Conservation (phyloP, 2,888 invertebrate species). For the Mycalesis mineus region DNA sequence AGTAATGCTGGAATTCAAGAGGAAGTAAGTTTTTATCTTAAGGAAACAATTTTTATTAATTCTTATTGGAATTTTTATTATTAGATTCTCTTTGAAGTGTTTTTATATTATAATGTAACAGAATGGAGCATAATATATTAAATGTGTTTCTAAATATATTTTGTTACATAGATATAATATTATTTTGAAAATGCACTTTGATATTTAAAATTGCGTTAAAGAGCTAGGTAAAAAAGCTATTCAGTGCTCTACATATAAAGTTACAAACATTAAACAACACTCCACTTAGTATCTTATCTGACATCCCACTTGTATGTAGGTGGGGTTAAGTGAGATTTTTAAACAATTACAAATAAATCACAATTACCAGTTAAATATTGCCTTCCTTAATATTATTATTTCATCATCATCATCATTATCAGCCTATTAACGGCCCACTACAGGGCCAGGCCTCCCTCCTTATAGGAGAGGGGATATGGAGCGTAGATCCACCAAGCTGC, state of each 20-base stretch:
- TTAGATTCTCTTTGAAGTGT: too few relatives aligned
- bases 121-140: too few relatives aligned
- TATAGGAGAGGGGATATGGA: too few relatives aligned
- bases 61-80: background rate
- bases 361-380: too few relatives aligned
- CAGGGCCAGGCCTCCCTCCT: too few relatives aligned
- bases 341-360: background rate
- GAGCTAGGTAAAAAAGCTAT: background rate
- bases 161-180: too few relatives aligned
- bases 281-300: constrained; percentile 22
- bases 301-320: constrained; percentile 11
- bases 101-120: too few relatives aligned
- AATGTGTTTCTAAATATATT: too few relatives aligned
- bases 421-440: too few relatives aligned
- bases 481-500: too few relatives aligned
- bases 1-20: constrained; percentile 89
- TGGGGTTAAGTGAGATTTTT: constrained; percentile 8
- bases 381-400: too few relatives aligned
- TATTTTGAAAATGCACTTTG: background rate
- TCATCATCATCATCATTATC: too few relatives aligned
- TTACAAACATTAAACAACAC: constrained; percentile 7
- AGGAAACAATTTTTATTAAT: background rate
- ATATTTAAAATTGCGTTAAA: background rate
- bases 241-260: background rate
- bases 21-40: constrained; percentile 90